Conservation (phyloP, 2,797 vertebrate species). For the Bovichtus diacanthus region DNA sequence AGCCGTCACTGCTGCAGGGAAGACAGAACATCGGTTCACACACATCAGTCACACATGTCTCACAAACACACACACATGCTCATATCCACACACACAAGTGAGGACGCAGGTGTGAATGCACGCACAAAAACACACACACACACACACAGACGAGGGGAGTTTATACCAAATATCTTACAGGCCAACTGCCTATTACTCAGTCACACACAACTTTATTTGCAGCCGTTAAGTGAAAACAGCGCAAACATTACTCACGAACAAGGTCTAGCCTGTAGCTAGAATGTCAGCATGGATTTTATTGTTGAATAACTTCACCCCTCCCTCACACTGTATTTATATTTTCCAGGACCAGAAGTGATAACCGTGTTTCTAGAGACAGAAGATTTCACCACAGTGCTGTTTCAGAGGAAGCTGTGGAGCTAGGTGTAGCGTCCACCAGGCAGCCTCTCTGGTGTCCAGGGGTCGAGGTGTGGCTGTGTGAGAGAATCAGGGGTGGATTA, state of each 20-base stretch:
- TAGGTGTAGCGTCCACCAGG: conserved; percentile 2
- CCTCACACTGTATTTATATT: conserved; percentile 42
- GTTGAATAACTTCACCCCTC: conserved; percentile 47
- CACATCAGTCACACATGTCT: conserved; percentile 69
- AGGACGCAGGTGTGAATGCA: conserved; percentile 10
- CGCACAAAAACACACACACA: background rate
- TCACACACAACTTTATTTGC: conserved; percentile 78
- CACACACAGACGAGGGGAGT: conserved; percentile 41
- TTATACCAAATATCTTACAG: conserved; percentile 76
- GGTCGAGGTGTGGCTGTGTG: conserved; percentile 50
- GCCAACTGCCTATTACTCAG: conserved; percentile 81
- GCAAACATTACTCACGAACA: conserved; percentile 64
- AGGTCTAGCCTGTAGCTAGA: conserved; percentile 63
- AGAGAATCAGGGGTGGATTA: conserved; percentile 47
- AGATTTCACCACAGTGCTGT: background rate
- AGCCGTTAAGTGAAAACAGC: conserved; percentile 81
- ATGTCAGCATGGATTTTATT: conserved; percentile 40
- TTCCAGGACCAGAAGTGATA: conserved; percentile 23
- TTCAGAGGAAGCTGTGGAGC: background rate
- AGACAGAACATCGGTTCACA: conserved; percentile 74
- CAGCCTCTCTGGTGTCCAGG: conserved; percentile 10
- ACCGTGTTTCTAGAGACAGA: conserved; percentile 21
- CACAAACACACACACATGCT: background rate
- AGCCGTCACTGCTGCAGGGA: conserved; percentile 84
- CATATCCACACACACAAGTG: conserved; percentile 6